Base-by-base conservation (phyloP, 2,797 vertebrate species). In the Rhinoraja longicauda region DNA sequence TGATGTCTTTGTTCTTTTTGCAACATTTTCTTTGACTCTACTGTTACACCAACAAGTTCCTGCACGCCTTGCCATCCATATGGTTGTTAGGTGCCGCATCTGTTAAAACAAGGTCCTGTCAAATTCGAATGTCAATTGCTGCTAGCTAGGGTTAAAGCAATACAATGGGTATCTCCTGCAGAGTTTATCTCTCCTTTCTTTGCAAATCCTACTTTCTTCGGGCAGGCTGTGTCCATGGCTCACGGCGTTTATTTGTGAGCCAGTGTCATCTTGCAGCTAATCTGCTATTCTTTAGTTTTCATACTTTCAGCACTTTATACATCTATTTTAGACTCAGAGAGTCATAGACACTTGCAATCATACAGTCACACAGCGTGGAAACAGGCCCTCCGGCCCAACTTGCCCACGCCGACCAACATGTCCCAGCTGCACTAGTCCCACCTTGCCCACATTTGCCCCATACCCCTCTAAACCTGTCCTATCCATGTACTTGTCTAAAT, bases 71-170 rank as follows among this genome's bases (percentile, higher is more conserved):
- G 1, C 26, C 26, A 53, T 88, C 84, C 84, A 36, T 88, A 75
- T 53, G 67, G 64, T 5, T 92, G 39, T 26, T n/a, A n/a, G 36
- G 29, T 53, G 90, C 26, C 1, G 64, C 70, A 75, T 92, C 90
- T 92, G 90, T 92, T 39, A 92, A 75, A 92, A 75, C 90, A 73
- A 39, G n/a, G 62, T 36, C 29, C 84, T 92, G 90, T 92, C 90
- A 92, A 92, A 92, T 45, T 92, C 70, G 92, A 73, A 92, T 53
- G 67, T 73, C 70, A 75, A 92, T 53, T 90, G 86, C 36, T 75
- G n/a, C 53, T 92, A 92, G 53, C 39, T 75, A 53, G 90, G 24
- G 26, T 92, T 92, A 29, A 26, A 92, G 39, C 29, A 92, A 64
- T 67, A n/a, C n/a, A 88, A 21, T 15, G n/a, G 32, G 17, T 32